Evolutionary conservation across 2,888 invertebrate species (phyloP), one percentile per base, ranked within the genome.

Genomic region (Pristionchus exspectatus): DNA sequence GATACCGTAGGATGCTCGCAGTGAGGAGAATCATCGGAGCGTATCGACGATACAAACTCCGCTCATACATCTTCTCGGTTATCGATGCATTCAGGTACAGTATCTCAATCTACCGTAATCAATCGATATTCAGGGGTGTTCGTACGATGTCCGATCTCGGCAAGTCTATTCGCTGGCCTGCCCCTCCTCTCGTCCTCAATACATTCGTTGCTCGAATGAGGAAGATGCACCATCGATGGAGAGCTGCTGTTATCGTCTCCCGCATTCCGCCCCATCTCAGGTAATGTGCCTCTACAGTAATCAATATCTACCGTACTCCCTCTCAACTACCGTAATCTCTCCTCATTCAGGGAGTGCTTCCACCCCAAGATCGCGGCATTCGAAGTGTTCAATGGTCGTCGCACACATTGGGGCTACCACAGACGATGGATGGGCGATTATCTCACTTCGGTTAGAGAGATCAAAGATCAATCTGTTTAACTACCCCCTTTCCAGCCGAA

Each of bases 381-480:
- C 4, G 97, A 97, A 90, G 96, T 96, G 0, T 95, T 98, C 81
- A 96, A 96, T 92, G 97, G 97, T 16, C 96, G 96, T 93, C 96
- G 97, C 84, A 94, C 95, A 12, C 96, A 97, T 88, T 97, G 97
- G 97, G 98, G 98, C 4, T 97, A 97, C 92, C 96, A 96, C 81
- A 96, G 97, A 88, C 97, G 97, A 93, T 98, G 98, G 98, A 96
- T 97, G 92, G 97, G 97, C 66, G 97, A 98, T 95, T 98, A 98
- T 95, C 96, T 98, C 91, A 96, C 96, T 7, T 96, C 96, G 91
- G 96, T 96, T 30, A 56, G 18, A 56, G 33, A 81, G 38, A 38
- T 44, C 69, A 27, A 69, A 69, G 30, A 69, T 69, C 30, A 69
- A 84, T 14, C 44, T 50, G 44, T 0, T 9, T 50, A 50, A 10